Evolutionary conservation across 2,797 vertebrate species (phyloP).

Genomic region (Nothura maculosa): DNA sequence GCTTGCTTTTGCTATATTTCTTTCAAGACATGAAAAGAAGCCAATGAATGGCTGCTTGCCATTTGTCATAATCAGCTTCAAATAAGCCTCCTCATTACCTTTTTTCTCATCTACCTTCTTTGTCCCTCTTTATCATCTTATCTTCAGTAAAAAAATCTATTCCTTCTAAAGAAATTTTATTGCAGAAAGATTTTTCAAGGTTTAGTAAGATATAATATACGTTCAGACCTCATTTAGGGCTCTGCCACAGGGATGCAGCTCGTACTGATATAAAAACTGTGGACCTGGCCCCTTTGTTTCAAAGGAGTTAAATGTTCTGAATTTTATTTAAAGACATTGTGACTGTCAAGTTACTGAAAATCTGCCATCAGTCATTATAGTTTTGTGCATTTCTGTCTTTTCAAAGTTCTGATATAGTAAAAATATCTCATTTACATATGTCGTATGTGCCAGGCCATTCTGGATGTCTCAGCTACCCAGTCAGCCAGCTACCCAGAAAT

Average conservation of each 20-base stretch:
- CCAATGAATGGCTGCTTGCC: slow-evolving; percentile 22
- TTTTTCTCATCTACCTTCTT: not conserved
- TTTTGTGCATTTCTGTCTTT: not conserved
- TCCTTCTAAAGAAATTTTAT: not conserved
- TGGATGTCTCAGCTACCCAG: not conserved
- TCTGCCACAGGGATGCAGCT: not conserved
- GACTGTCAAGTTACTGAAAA: not conserved
- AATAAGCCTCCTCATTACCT: not conserved
- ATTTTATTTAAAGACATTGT: not conserved
- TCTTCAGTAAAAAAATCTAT: not conserved
- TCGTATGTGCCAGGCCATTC: not conserved
- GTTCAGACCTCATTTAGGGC: not conserved
- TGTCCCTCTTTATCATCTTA: not conserved
- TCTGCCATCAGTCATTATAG: not conserved
- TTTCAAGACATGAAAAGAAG: slow-evolving; percentile 46
- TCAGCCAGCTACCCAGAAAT: not conserved
- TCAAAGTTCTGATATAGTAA: not conserved
- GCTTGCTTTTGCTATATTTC: slow-evolving; percentile 12
- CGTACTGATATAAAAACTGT: not conserved
- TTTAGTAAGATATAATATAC: not conserved
- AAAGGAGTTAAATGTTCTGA: not conserved
- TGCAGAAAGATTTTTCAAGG: not conserved
- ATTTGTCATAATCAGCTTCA: slow-evolving; percentile 28
- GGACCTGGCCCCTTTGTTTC: not conserved
- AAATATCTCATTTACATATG: not conserved